A percentile compares a stretch with the other conserved stretches of the same genome.
phyloP scores from a whole-genome alignment of 2,113 vertebrate genomes.

The Chauna torquata region DNA sequence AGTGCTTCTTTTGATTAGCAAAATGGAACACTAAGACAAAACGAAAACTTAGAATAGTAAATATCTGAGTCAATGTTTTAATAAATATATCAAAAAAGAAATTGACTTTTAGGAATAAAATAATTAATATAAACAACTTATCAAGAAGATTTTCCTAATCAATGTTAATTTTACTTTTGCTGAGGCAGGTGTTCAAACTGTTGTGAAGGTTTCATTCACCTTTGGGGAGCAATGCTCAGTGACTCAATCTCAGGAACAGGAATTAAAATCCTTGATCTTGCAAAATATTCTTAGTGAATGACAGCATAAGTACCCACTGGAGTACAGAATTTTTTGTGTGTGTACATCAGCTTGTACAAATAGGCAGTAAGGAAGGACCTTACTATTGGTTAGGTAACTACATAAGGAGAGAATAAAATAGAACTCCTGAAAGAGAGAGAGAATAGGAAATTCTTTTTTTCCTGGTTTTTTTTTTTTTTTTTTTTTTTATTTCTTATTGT shows the following conservation, averaged over 20 bases:
- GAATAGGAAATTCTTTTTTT: background rate
- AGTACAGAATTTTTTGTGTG: background rate
- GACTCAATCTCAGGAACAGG: background rate
- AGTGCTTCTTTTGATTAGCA: background rate
- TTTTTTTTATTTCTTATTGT: background rate
- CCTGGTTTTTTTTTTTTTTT: background rate
- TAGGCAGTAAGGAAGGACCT: background rate
- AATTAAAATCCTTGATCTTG: background rate
- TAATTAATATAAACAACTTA: background rate
- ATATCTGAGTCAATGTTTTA: background rate
- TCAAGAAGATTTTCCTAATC: background rate
- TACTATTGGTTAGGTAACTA: background rate
- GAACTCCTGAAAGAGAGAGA: background rate
- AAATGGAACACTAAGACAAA: background rate
- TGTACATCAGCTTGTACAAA: background rate
- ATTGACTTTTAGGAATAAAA: background rate
- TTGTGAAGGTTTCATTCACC: background rate
- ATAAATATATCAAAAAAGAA: background rate
- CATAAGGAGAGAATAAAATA: background rate
- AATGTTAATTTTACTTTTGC: background rate
- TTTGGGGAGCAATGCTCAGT: background rate
- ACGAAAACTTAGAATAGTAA: background rate
- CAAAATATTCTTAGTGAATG: background rate
- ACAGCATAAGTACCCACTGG: background rate
- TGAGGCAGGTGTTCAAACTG: background rate